Evolutionary conservation across 2,797 vertebrate genomes (phyloP).

Genomic region (Neopelma chrysocephalum): DNA sequence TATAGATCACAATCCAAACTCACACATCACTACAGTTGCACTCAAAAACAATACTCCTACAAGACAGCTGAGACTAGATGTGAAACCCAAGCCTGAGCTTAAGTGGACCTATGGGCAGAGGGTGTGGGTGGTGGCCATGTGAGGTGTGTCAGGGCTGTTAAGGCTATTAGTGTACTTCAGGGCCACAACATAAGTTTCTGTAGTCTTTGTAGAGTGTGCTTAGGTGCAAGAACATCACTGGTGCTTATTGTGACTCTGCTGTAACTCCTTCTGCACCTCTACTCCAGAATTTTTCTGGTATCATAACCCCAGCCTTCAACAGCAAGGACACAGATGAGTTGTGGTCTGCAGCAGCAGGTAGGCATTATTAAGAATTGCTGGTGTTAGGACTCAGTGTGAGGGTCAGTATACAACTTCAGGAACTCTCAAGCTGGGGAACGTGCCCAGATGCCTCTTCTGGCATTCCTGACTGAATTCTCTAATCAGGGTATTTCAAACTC

Average conservation of each 20-base stretch:
- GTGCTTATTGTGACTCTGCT: neutral
- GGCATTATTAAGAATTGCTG: neutral
- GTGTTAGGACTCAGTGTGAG: neutral
- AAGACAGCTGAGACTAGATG: rapidly evolving
- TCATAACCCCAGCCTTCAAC: rapidly evolving
- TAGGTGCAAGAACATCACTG: rapidly evolving
- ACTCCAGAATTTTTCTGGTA: neutral
- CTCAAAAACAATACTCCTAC: rapidly evolving
- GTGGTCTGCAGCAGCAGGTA: neutral
- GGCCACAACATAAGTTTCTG: rapidly evolving
- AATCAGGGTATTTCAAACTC: neutral
- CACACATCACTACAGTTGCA: rapidly evolving
- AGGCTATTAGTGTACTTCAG: neutral
- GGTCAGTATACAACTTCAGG: neutral
- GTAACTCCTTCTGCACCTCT: neutral
- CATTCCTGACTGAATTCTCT: neutral
- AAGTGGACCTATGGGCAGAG: neutral
- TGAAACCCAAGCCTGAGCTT: neutral
- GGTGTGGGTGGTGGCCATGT: neutral
- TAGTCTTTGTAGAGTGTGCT: neutral
- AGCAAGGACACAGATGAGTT: neutral
- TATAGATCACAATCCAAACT: rapidly evolving
- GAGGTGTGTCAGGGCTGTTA: neutral
- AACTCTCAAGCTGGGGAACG: neutral
- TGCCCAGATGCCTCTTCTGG: neutral